phyloP scores from a whole-genome alignment of 2,113 vertebrate genomes.

The Petromus typicus region DNA sequence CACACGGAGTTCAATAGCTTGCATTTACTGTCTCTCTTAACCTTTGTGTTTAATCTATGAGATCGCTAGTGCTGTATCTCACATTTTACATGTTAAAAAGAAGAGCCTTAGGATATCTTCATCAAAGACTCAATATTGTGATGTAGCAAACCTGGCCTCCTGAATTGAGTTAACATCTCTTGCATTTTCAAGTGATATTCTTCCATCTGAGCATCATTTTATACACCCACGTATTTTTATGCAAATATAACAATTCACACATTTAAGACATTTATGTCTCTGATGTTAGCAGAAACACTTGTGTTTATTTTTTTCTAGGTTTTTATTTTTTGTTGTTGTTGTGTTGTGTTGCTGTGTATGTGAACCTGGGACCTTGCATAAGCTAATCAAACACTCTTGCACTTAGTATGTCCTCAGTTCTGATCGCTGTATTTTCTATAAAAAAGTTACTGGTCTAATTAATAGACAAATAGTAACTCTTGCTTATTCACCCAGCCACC shows the following conservation, averaged over 20 bases:
- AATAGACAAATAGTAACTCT: background rate
- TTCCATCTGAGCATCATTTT: background rate
- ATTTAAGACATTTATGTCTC: background rate
- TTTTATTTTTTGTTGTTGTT: background rate
- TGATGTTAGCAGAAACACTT: background rate
- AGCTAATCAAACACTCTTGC: background rate
- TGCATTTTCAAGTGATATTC: background rate
- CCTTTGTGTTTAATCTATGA: background rate
- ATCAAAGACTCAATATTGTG: background rate
- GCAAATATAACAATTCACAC: background rate
- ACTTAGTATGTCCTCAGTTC: background rate
- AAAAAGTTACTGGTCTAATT: background rate
- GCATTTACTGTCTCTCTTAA: conserved; percentile 16
- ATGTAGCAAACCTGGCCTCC: background rate
- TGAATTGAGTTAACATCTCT: background rate
- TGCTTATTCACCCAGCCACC: background rate
- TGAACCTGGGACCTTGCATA: background rate
- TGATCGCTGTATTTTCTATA: background rate
- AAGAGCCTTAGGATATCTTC: background rate
- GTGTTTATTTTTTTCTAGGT: background rate
- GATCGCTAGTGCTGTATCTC: background rate
- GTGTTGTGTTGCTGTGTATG: background rate
- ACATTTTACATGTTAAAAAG: background rate
- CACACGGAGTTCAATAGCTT: conserved; percentile 38
- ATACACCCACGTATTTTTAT: background rate